Conservation (phyloP, 2,797 vertebrate genomes). For the Austrolebias charrua region DNA sequence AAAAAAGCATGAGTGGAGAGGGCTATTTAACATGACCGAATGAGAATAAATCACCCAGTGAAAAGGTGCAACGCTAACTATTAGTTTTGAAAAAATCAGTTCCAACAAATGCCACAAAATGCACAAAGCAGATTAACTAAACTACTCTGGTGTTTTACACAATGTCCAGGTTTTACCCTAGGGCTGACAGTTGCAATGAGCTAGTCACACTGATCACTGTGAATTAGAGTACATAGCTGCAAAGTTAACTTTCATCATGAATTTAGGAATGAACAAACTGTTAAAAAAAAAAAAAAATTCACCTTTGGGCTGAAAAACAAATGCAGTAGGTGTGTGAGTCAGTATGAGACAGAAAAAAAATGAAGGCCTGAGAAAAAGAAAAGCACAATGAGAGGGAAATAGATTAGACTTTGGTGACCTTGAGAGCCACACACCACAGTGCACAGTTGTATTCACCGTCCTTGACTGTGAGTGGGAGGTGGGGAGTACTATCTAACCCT, state of each 20-base stretch:
- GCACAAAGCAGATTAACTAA: conserved; percentile 45
- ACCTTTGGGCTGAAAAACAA: conserved; percentile 7
- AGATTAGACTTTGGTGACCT: conserved; percentile 52
- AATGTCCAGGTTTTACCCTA: conserved; percentile 30
- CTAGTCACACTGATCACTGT: conserved; percentile 60
- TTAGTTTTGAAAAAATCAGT: conserved; percentile 40
- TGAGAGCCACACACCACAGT: conserved; percentile 33
- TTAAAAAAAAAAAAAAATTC: too few species aligned
- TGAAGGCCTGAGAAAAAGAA: conserved; percentile 15
- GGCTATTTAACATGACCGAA: neutral
- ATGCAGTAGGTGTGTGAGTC: conserved; percentile 13
- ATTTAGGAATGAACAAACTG: conserved; percentile 49
- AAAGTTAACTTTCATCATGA: conserved; percentile 50
- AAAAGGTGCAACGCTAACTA: conserved; percentile 33
- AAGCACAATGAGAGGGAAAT: conserved; percentile 17
- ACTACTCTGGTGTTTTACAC: conserved; percentile 42
- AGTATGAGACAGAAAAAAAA: conserved; percentile 18
- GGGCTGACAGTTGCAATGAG: conserved; percentile 35
- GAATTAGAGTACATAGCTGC: conserved; percentile 68
- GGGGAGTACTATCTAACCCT: conserved; percentile 40
- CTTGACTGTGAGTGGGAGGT: conserved; percentile 60
- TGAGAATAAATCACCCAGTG: conserved; percentile 26
- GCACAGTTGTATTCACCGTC: conserved; percentile 42
- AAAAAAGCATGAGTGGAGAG: too few species aligned
- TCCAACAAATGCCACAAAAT: conserved; percentile 22